Conservation (phyloP, 2,797 vertebrate species). For the Mastacembelus armatus region DNA sequence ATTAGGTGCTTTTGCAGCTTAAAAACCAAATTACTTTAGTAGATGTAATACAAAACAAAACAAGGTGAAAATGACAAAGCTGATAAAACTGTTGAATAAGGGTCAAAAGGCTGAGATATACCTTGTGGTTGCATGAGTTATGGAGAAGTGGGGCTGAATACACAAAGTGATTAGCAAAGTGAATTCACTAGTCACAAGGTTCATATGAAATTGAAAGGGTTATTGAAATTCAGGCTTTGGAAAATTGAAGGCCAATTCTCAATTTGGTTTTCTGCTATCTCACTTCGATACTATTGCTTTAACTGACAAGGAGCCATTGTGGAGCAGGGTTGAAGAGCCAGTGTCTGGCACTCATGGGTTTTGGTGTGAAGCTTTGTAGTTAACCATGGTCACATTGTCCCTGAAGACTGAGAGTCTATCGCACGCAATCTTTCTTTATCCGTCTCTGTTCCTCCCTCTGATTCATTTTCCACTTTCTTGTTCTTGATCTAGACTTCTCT, state of each 20-base stretch:
- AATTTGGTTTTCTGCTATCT: slow-evolving; percentile 37
- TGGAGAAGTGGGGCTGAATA: background rate
- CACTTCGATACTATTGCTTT: slow-evolving; percentile 53
- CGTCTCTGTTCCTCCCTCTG: background rate
- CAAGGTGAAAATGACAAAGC: no score
- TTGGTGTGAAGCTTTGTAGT: slow-evolving; percentile 39
- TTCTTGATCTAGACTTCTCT: background rate
- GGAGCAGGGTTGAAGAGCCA: slow-evolving; percentile 14
- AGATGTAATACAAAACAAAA: no score
- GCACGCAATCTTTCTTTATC: background rate
- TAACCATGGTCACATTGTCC: slow-evolving; percentile 22
- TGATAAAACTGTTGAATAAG: no score
- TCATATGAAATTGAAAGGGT: slow-evolving; percentile 41
- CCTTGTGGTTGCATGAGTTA: slow-evolving; percentile 7
- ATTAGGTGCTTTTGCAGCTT: no score
- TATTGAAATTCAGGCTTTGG: slow-evolving; percentile 39
- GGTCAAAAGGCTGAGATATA: slow-evolving; percentile 15
- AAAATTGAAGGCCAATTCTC: slow-evolving; percentile 43
- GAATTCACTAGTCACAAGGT: slow-evolving; percentile 21
- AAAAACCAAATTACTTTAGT: no score
- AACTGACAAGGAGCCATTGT: slow-evolving; percentile 37
- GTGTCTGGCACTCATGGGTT: slow-evolving; percentile 37
- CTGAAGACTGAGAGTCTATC: slow-evolving; percentile 12
- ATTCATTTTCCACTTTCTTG: background rate
- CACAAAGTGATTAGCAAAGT: no score